These are phyloP conservation scores for Polymixis lichenea DNA, from an alignment of 2,888 invertebrate genomes.

Conservation along the genomic window DNA sequence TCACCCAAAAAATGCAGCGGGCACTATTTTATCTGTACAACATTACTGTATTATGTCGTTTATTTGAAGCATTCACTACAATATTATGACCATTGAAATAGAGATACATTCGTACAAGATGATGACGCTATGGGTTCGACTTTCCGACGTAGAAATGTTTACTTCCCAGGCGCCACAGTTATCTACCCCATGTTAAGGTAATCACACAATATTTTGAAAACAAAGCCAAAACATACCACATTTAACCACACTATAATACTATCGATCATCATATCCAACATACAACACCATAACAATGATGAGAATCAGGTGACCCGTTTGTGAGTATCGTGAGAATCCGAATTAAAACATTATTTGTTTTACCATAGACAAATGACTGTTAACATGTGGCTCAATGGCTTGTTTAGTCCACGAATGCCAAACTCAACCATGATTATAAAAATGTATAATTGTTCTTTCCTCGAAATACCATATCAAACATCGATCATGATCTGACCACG, in stretches of 20 bases:
- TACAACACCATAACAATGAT: slow-evolving; percentile 72
- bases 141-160: background rate
- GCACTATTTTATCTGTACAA: background rate
- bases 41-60: background rate
- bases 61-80: background rate
- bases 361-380: slow-evolving; percentile 57
- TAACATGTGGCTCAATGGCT: slow-evolving; percentile 21
- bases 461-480: too few relatives aligned
- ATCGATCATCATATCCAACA: slow-evolving; percentile 53
- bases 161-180: background rate
- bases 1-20: background rate
- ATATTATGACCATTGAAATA: background rate
- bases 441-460: background rate
- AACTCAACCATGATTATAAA: background rate
- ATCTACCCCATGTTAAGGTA: background rate
- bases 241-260: slow-evolving; percentile 41
- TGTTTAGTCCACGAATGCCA: slow-evolving; percentile 22
- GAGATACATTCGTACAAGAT: background rate
- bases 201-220: slow-evolving; percentile 42
- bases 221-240: slow-evolving; percentile 17
- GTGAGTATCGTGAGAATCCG: slow-evolving; percentile 69
- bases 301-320: slow-evolving; percentile 81
- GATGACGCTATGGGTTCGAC: background rate
- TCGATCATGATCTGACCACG: too few relatives aligned
- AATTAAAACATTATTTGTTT: slow-evolving; percentile 64